Evolutionary conservation across 2,888 invertebrate genomes (phyloP), one percentile per base, ranked within the genome.

Genomic region (Sicus ferrugineus): DNA sequence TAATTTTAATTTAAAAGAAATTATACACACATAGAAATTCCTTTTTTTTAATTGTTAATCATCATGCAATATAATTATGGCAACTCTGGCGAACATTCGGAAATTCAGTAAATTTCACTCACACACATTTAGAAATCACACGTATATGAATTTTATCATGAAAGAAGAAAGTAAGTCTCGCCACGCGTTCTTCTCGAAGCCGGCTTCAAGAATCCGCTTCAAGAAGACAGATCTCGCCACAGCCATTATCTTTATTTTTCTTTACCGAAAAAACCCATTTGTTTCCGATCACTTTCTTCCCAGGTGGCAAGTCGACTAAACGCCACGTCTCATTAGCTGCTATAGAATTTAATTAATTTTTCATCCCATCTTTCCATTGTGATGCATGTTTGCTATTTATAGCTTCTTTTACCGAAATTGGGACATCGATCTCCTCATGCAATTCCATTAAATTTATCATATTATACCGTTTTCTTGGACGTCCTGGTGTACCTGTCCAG

Each of bases 181-280:
- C n/a, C n/a, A n/a, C n/a, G n/a, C n/a, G n/a, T n/a, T n/a, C n/a
- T n/a, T n/a, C n/a, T n/a, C n/a, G n/a, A n/a, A n/a, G n/a, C n/a
- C n/a, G n/a, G n/a, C n/a, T n/a, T n/a, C n/a, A n/a, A n/a, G n/a
- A n/a, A n/a, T n/a, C n/a, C n/a, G n/a, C n/a, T n/a, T n/a, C n/a
- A n/a, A n/a, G n/a, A n/a, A n/a, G n/a, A n/a, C n/a, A n/a, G n/a
- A n/a, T n/a, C n/a, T n/a, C n/a, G n/a, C n/a, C n/a, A n/a, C n/a
- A n/a, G n/a, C n/a, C n/a, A n/a, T 70, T 73, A 58, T 69, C 6
- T 19, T 67, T 50, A 50, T 71, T 64, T 2, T 42, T 26, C 38
- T 74, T 75, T 11, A 70, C n/a, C 21, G 26, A 58, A 31, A 67
- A 75, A 0, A 76, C 74, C 74, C 74, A 76, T 28, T 73, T 74